Evolutionary conservation across 2,797 vertebrate species (phyloP), one percentile per base, ranked within the genome.

Genomic region (Ispidina lecontei): DNA sequence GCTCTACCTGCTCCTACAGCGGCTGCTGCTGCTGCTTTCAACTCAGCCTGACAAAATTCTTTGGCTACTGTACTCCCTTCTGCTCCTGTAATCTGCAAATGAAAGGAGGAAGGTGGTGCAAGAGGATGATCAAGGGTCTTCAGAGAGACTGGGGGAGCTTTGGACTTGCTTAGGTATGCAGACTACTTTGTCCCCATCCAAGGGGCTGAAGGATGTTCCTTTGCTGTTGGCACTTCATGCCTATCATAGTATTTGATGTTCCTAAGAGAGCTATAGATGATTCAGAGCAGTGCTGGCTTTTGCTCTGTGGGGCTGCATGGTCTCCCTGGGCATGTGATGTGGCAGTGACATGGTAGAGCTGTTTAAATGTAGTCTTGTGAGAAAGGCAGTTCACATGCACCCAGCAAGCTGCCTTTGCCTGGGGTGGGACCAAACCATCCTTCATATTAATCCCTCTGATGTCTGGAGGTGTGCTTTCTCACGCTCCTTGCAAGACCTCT

Each of bases 11-110:
- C 84, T 94, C 81, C 43, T 77, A 28, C 81, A 77, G 90, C 0
- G 22, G 65, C 81, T 89, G 72, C 88, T 39, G 37, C 37, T 91
- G 77, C 88, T 85, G 62, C 71, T 94, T 89, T 85, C 84, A 90
- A 4, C 12, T 1, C 84, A 95, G 62, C 26, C 88, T 90, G 90
- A 77, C 71, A 88, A 65, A 93, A 92, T 79, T 76, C 65, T 93
- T 58, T 89, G 78, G 62, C 81, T 94, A 39, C 39, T 83, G 20
- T 23, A 28, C 23, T 76, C 49, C 60, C 56, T 84, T 80, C 60
- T 73, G 23, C 64, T 84, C 43, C 63, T 80, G 7, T 39, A 65
- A 74, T 71, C 90, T 87, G 67, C 55, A 87, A 90, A 89, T 78
- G 80, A 69, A 87, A 91, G 33, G 5, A 54, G 35, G 47, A 47